A percentile compares a stretch with the other conserved stretches of the same genome.
These are phyloP conservation scores for Drosophila suboccidentalis DNA, from an alignment of 2,888 invertebrate species.

Conservation along the genomic window DNA sequence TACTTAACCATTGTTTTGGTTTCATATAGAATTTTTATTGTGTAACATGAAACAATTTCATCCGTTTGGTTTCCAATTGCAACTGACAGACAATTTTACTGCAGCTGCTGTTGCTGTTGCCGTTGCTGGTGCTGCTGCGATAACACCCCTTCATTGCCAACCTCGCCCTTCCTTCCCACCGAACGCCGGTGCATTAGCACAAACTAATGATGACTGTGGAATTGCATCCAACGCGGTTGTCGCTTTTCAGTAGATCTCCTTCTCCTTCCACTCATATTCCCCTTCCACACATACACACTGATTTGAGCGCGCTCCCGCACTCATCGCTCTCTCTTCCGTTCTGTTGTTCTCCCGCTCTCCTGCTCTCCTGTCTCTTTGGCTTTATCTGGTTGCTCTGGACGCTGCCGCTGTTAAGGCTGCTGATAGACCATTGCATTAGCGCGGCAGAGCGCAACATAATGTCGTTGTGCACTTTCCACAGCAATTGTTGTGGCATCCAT, in stretches of 20 bases:
- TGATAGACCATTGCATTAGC: slow-evolving; percentile 74
- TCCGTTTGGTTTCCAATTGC: slow-evolving; percentile 71
- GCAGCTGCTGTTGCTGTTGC: slow-evolving; percentile 45
- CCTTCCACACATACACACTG: neutral
- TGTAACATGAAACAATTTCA: slow-evolving; percentile 74
- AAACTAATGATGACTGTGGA: slow-evolving; percentile 71
- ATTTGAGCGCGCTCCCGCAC: slow-evolving; percentile 6
- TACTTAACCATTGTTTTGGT: slow-evolving; percentile 77
- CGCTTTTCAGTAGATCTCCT: slow-evolving; percentile 35
- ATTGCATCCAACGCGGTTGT: slow-evolving; percentile 59
- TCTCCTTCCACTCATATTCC: neutral
- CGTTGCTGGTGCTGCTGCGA: slow-evolving; percentile 30
- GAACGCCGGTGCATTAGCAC: slow-evolving; percentile 70
- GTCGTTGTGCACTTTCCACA: slow-evolving; percentile 74
- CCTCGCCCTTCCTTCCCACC: neutral
- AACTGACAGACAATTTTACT: slow-evolving; percentile 71
- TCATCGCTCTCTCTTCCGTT: neutral
- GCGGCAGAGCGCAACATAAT: slow-evolving; percentile 75
- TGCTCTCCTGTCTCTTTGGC: slow-evolving; percentile 15
- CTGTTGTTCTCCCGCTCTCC: neutral
- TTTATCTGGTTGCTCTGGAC: slow-evolving; percentile 58
- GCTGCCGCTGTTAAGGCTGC: slow-evolving; percentile 52
- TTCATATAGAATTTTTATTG: slow-evolving; percentile 77
- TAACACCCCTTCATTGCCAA: slow-evolving; percentile 38
- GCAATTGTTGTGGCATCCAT: slow-evolving; percentile 64